phyloP scores from a whole-genome alignment of 2,113 vertebrate species.

The Aptenodytes patagonicus region DNA sequence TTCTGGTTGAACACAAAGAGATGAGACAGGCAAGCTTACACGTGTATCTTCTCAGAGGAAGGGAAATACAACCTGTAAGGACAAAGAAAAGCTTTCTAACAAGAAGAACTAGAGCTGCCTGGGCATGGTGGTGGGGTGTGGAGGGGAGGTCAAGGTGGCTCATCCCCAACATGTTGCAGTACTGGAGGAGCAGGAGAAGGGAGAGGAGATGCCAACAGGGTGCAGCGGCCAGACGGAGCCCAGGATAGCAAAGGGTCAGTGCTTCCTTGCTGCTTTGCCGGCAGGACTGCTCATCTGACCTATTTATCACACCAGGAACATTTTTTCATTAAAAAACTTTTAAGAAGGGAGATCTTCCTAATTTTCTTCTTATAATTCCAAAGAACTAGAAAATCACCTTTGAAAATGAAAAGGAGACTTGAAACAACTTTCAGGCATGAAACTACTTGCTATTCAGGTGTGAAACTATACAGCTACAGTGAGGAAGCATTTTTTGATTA shows the following conservation, averaged over 20 bases:
- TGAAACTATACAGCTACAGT: not conserved
- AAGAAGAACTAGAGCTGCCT: not conserved
- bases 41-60: rapidly evolving
- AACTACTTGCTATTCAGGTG: not conserved
- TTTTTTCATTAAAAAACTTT: not conserved
- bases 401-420: not conserved
- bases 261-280: not conserved
- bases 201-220: not conserved
- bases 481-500: not conserved
- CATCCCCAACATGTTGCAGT: rapidly evolving
- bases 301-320: not conserved
- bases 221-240: not conserved
- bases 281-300: not conserved
- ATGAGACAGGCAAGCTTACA: not conserved
- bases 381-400: not conserved
- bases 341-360: not conserved
- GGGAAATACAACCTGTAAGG: not conserved
- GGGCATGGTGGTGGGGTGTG: rapidly evolving
- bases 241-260: not conserved
- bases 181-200: not conserved
- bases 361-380: not conserved
- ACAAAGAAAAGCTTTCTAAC: not conserved
- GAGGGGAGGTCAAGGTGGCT: not conserved
- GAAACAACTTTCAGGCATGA: not conserved
- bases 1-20: not conserved